phyloP scores from a whole-genome alignment of 2,888 invertebrate genomes.

The Watsonalla binaria region DNA sequence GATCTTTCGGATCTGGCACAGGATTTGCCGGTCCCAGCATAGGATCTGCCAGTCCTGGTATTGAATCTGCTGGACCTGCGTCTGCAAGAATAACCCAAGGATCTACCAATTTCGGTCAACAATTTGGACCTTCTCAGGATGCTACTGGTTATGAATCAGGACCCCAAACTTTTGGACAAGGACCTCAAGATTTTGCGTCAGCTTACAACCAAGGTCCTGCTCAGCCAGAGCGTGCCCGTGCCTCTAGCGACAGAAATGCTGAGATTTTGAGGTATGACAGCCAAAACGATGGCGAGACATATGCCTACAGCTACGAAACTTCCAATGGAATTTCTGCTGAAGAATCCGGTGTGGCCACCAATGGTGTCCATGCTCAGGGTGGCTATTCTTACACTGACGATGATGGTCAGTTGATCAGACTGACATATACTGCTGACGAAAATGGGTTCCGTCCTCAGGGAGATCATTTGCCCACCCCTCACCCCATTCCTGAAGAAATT shows the following conservation, averaged over 20 bases:
- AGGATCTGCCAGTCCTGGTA: slow-evolving; percentile 4
- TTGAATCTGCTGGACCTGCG: slow-evolving; percentile 2
- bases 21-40: slow-evolving; percentile 5
- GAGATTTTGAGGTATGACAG: slow-evolving; percentile 60
- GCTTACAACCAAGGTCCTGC: slow-evolving; percentile 16
- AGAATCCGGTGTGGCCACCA: slow-evolving; percentile 63
- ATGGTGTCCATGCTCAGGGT: slow-evolving; percentile 67
- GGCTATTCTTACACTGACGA: slow-evolving; percentile 65
- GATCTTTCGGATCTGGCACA: slow-evolving; percentile 9
- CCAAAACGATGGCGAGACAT: slow-evolving; percentile 62
- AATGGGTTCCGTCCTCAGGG: slow-evolving; percentile 66
- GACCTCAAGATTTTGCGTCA: slow-evolving; percentile 14
- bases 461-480: slow-evolving; percentile 66
- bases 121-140: slow-evolving; percentile 1
- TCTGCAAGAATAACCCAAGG: slow-evolving; percentile 1
- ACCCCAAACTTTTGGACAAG: slow-evolving; percentile 17
- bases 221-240: slow-evolving; percentile 57
- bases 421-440: slow-evolving; percentile 69
- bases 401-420: slow-evolving; percentile 59
- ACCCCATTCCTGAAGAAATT: slow-evolving; percentile 68
- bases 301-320: slow-evolving; percentile 63
- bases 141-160: background rate
- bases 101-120: slow-evolving; percentile 5
- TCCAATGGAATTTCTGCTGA: slow-evolving; percentile 71
- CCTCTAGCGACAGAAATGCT: slow-evolving; percentile 55